Percentiles rank a stretch among this genome's conserved stretches.
phyloP scores from a whole-genome alignment of 2,113 vertebrate species.

The Nothobranchius kuhntae region DNA sequence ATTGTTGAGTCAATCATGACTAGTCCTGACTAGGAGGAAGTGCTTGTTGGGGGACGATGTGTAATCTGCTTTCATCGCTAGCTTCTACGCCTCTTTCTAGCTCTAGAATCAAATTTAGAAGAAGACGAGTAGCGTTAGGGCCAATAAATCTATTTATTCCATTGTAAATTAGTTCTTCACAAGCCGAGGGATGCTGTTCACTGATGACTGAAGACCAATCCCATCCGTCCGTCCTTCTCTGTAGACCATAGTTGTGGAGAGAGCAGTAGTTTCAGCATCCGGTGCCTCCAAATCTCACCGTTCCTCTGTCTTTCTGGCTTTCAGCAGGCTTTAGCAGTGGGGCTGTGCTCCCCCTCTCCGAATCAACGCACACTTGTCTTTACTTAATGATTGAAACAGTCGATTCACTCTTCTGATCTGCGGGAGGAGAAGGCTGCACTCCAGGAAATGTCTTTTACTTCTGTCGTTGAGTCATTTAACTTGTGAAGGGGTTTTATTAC shows the following conservation, averaged over 20 bases:
- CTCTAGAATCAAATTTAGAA: constrained; percentile 89
- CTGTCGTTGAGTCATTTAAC: constrained; percentile 59
- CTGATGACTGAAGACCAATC: constrained; percentile 89
- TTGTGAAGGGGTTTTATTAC: constrained; percentile 73
- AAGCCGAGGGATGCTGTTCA: constrained; percentile 89
- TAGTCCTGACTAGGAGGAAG: constrained; percentile 52
- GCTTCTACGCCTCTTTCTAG: constrained; percentile 84
- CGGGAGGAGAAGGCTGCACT: constrained; percentile 83
- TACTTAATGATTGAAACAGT: constrained; percentile 75
- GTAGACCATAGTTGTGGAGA: constrained; percentile 83
- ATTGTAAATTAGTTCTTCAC: constrained; percentile 90
- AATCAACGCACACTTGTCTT: constrained; percentile 5
- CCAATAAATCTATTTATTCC: constrained; percentile 89
- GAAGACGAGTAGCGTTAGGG: constrained; percentile 89
- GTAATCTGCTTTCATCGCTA: constrained; percentile 81
- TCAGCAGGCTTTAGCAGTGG: constrained; percentile 84
- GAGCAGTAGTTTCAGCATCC: constrained; percentile 82
- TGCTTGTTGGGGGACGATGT: constrained; percentile 39
- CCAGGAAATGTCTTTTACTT: constrained; percentile 77
- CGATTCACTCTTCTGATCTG: constrained; percentile 81
- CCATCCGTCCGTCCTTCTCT: constrained; percentile 85
- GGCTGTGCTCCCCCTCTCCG: constrained; percentile 28
- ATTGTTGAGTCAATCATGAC: constrained; percentile 50
- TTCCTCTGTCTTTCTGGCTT: constrained; percentile 66
- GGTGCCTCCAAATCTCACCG: constrained; percentile 85